These are phyloP conservation scores for Phaonia tiefii DNA, from an alignment of 2,888 invertebrate genomes.

Conservation along the genomic window DNA sequence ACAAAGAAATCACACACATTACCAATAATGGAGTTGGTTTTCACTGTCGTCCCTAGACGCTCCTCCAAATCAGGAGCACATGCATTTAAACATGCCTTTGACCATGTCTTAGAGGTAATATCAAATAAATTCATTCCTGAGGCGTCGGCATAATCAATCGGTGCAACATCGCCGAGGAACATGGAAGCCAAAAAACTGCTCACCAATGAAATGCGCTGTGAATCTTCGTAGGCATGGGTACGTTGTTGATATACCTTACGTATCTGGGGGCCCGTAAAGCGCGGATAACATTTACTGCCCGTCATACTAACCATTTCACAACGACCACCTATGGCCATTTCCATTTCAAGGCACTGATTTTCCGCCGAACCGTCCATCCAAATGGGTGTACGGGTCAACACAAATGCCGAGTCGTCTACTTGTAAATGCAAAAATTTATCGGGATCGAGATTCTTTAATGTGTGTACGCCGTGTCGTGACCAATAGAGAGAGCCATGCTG, in stretches of 20 bases:
- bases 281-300: conserved; percentile 80
- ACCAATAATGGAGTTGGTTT: conserved; percentile 87
- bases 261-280: conserved; percentile 96
- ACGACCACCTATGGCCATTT: conserved; percentile 88
- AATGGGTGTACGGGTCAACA: conserved; percentile 90
- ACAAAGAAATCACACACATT: conserved; percentile 89
- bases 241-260: conserved; percentile 90
- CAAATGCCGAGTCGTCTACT: conserved; percentile 88
- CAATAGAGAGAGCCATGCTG: conserved; percentile 99
- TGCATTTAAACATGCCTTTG: conserved; percentile 86
- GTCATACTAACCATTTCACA: conserved; percentile 77
- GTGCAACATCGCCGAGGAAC: conserved; percentile 92
- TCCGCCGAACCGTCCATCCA: conserved; percentile 93
- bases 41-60: conserved; percentile 89
- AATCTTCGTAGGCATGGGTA: conserved; percentile 86
- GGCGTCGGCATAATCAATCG: conserved; percentile 95
- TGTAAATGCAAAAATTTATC: conserved; percentile 91
- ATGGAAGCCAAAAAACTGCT: conserved; percentile 96
- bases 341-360: conserved; percentile 83
- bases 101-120: conserved; percentile 90
- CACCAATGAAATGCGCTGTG: conserved; percentile 94
- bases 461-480: conserved; percentile 87
- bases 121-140: conserved; percentile 98
- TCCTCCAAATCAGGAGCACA: conserved; percentile 88
- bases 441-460: conserved; percentile 85